phyloP scores from a whole-genome alignment of 1,140 invertebrate species.

The Drosophila sulfurigaster region DNA sequence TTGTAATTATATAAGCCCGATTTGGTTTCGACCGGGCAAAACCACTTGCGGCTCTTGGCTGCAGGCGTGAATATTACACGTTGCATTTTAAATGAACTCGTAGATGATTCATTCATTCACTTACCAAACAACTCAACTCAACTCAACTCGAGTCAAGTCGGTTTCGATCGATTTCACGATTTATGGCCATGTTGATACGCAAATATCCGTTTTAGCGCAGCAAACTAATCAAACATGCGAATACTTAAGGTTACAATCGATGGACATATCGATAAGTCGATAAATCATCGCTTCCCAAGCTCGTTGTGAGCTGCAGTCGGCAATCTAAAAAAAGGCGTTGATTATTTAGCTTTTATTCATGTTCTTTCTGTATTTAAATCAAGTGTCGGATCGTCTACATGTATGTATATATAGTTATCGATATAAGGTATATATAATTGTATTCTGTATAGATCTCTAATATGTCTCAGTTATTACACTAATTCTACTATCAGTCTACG shows the following conservation, averaged over 20 bases:
- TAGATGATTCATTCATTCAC: slow-evolving; percentile 54
- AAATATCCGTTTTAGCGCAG: slow-evolving; percentile 63
- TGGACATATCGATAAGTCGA: slow-evolving; percentile 37
- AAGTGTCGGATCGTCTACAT: slow-evolving; percentile 61
- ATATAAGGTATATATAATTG: slow-evolving; percentile 21
- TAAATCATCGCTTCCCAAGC: slow-evolving; percentile 1
- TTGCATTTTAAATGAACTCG: slow-evolving; percentile 31
- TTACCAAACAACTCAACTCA: slow-evolving; percentile 7
- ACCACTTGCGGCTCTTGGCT: slow-evolving; percentile 49
- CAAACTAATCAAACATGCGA: slow-evolving; percentile 27
- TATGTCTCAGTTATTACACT: slow-evolving; percentile 51
- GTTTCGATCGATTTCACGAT: slow-evolving; percentile 57
- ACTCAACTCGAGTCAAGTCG: slow-evolving; percentile 8
- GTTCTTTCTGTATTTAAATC: slow-evolving; percentile 59
- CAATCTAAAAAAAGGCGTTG: neutral
- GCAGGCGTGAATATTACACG: slow-evolving; percentile 65
- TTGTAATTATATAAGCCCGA: slow-evolving; percentile 76
- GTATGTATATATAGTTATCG: slow-evolving; percentile 18
- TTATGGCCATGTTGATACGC: slow-evolving; percentile 78
- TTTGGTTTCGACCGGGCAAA: slow-evolving; percentile 60
- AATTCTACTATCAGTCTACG: slow-evolving; percentile 78
- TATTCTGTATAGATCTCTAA: slow-evolving; percentile 25
- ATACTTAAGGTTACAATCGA: slow-evolving; percentile 18
- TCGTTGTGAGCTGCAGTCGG: neutral
- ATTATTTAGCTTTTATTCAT: slow-evolving; percentile 53